These are phyloP conservation scores for Merodon equestris DNA, from an alignment of 2,888 invertebrate genomes.

Conservation along the genomic window DNA sequence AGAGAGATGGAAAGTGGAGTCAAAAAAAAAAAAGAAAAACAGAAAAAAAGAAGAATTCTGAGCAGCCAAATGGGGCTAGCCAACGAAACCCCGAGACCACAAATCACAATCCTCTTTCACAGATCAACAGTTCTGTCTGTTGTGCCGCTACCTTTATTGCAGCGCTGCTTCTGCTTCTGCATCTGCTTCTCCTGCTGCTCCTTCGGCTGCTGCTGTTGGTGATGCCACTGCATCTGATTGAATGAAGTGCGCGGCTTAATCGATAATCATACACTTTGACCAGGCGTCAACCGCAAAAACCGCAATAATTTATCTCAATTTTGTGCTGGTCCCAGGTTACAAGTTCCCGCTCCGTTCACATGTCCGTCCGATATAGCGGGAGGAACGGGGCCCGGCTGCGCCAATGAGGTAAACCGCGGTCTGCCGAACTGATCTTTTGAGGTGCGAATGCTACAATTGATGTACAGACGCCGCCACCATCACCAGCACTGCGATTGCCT, in stretches of 20 bases:
- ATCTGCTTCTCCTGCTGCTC: constrained; percentile 24
- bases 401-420: constrained; percentile 32
- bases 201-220: constrained; percentile 34
- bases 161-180: constrained; percentile 45
- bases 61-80: constrained; percentile 24
- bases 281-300: constrained; percentile 70
- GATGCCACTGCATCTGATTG: constrained; percentile 65
- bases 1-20: too few species aligned
- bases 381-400: constrained; percentile 28
- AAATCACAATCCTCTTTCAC: constrained; percentile 70
- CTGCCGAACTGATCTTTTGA: constrained; percentile 43
- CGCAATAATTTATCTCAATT: constrained; percentile 72
- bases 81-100: constrained; percentile 56
- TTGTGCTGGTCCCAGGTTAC: constrained; percentile 66
- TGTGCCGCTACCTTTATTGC: constrained; percentile 50
- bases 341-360: constrained; percentile 48
- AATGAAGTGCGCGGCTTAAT: constrained; percentile 69
- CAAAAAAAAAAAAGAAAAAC: neutral
- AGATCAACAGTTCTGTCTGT: constrained; percentile 68
- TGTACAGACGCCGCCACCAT: constrained; percentile 58
- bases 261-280: constrained; percentile 70
- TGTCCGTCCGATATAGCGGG: too few species aligned
- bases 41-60: constrained; percentile 48
- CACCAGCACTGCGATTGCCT: too few species aligned
- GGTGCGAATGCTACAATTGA: constrained; percentile 68